A percentile compares a stretch with the other conserved stretches of the same genome.
These are phyloP conservation scores for Dolichoris vasculosae DNA, from an alignment of 1,140 invertebrate species.

Conservation along the genomic window DNA sequence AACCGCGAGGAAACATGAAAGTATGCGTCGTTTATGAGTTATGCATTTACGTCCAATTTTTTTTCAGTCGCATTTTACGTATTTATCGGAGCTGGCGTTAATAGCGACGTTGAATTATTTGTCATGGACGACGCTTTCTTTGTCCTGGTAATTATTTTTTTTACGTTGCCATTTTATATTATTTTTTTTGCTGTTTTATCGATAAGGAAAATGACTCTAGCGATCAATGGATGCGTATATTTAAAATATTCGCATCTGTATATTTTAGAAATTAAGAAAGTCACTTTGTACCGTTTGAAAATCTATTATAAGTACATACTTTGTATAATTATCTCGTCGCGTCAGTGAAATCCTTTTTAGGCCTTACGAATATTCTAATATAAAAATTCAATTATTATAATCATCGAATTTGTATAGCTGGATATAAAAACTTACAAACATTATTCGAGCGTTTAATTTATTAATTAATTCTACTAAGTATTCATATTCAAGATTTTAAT, in stretches of 20 bases:
- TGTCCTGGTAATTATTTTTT: neutral
- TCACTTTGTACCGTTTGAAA: no score
- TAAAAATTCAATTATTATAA: neutral
- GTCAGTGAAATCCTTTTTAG: neutral
- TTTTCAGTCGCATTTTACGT: neutral
- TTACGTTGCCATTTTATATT: neutral
- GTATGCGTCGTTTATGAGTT: slow-evolving; percentile 15
- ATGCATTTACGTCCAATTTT: slow-evolving; percentile 12
- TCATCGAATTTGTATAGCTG: neutral
- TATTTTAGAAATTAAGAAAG: no score
- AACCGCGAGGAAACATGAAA: slow-evolving; percentile 4
- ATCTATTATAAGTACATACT: no score
- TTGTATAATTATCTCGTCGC: no score
- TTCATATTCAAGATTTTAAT: neutral
- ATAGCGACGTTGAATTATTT: neutral
- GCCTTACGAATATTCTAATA: neutral
- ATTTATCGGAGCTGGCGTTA: neutral
- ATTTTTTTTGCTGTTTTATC: neutral
- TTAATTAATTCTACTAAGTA: neutral
- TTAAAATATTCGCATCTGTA: no score
- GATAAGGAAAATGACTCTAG: neutral
- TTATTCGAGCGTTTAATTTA: no score
- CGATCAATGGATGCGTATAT: no score
- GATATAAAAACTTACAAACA: neutral
- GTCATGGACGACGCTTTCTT: neutral